These are phyloP conservation scores for Lepidochitona cinerea DNA, from an alignment of 2,888 invertebrate species.

Conservation along the genomic window DNA sequence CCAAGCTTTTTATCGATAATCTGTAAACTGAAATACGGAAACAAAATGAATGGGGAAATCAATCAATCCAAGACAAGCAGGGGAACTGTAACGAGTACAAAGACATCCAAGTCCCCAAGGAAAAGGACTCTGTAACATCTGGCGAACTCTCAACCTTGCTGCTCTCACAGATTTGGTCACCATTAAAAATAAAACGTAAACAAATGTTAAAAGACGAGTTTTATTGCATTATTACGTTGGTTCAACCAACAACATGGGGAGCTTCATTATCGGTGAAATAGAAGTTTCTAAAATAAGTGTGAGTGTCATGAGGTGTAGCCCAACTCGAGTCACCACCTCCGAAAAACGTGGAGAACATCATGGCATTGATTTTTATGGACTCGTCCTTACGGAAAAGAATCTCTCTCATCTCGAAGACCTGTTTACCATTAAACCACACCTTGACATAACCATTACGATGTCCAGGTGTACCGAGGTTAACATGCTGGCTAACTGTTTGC, in stretches of 20 bases:
- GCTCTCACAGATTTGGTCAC: too few species aligned
- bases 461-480: conserved; percentile 42
- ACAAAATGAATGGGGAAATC: too few species aligned
- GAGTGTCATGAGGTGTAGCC: conserved; percentile 41
- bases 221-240: too few species aligned
- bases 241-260: background rate
- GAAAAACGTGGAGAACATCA: conserved; percentile 55
- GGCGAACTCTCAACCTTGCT: too few species aligned
- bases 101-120: too few species aligned
- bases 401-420: conserved; percentile 27
- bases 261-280: background rate
- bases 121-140: too few species aligned
- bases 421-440: conserved; percentile 40
- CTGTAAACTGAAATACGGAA: too few species aligned
- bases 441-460: conserved; percentile 38
- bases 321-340: conserved; percentile 42
- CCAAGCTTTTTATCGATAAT: too few species aligned
- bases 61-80: too few species aligned
- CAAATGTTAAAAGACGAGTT: too few species aligned
- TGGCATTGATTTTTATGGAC: conserved; percentile 36
- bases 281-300: conserved; percentile 50
- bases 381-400: conserved; percentile 34
- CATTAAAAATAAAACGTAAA: too few species aligned
- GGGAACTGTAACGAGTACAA: too few species aligned
- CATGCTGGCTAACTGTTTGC: conserved; percentile 44